Evolutionary conservation across 2,113 vertebrate genomes (phyloP).

Genomic region (Leptobrachium ailaonicum): DNA sequence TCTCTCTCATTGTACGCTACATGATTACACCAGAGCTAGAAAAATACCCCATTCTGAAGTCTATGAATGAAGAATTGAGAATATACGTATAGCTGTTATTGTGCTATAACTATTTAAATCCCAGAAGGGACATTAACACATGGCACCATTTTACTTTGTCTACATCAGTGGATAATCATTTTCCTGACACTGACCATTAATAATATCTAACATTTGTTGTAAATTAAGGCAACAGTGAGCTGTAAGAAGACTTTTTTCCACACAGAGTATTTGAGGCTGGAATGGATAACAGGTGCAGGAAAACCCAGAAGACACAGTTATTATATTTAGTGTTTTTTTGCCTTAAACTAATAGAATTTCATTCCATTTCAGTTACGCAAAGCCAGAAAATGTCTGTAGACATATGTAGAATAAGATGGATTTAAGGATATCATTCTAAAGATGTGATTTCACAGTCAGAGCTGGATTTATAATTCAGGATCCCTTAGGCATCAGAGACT

Average conservation of each 20-base stretch:
- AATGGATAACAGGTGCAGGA: too few relatives aligned
- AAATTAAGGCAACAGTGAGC: background rate
- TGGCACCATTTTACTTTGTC: conserved; percentile 3
- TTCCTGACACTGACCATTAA: conserved; percentile 10
- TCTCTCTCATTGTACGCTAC: conserved; percentile 32
- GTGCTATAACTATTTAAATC: conserved; percentile 22
- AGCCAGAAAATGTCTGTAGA: too few relatives aligned
- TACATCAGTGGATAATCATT: conserved; percentile 9
- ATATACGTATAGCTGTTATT: conserved; percentile 20
- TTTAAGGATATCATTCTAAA: too few relatives aligned
- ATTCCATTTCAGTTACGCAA: too few relatives aligned
- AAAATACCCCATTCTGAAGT: conserved; percentile 19
- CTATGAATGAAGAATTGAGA: conserved; percentile 15
- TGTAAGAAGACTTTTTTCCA: background rate
- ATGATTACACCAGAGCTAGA: conserved; percentile 34
- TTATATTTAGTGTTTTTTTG: background rate
- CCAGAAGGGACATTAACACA: background rate
- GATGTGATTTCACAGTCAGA: too few relatives aligned
- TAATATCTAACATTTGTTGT: background rate
- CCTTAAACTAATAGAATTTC: too few relatives aligned
- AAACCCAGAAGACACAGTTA: background rate
- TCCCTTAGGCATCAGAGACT: too few relatives aligned
- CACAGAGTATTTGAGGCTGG: too few relatives aligned
- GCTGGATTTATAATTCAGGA: too few relatives aligned
- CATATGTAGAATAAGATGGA: too few relatives aligned